Evolutionary conservation across 2,888 invertebrate species (phyloP), one percentile per base, ranked within the genome.

Genomic region (Caradrina clavipalpis): DNA sequence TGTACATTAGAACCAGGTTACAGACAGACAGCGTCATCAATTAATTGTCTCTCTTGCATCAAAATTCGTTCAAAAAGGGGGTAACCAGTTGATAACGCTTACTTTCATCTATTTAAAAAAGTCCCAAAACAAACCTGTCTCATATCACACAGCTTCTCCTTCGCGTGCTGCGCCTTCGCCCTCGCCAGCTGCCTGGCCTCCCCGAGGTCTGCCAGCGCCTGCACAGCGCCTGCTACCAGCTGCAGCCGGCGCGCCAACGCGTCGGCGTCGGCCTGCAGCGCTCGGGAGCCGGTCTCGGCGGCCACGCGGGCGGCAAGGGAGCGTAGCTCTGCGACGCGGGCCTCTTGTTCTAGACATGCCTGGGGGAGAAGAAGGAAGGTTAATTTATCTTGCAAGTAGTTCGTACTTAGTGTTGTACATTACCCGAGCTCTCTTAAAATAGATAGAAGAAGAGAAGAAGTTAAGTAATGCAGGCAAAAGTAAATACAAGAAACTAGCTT

Each of bases 291-390:
- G 13, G 98, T 98, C 88, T 98, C 98, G 31, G 97, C 97, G 0
- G 98, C 98, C 66, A 98, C 98, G 81, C 97, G 97, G 0, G 97
- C 97, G 2, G 98, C 98, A 70, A 98, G 96, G 19, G 97, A 97
- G 4, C 97, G 97, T 31, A 98, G 96, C 87, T 98, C 98, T 31
- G 97, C 97, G 73, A 97, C 97, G 82, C 98, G 97, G 39, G 97
- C 96, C 77, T 97, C 97, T 90, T 98, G 96, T 89, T 98, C 97
- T 88, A 98, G 97, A 89, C 98, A 98, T 91, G 97, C 97, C 98
- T 98, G 92, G 22, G 91, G 54, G 64, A 64, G 63, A 74, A 31
- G 68, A 72, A 42, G 4, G 0, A 72, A 21, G 31, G 21, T 45
- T 50, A 1, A 26, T 42, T n/a, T 61, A 21, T 21, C 17, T 58